A percentile compares a stretch with the other conserved stretches of the same genome.
Evolutionary conservation across 2,888 invertebrate species (phyloP).

Genomic region (Nebria salina): DNA sequence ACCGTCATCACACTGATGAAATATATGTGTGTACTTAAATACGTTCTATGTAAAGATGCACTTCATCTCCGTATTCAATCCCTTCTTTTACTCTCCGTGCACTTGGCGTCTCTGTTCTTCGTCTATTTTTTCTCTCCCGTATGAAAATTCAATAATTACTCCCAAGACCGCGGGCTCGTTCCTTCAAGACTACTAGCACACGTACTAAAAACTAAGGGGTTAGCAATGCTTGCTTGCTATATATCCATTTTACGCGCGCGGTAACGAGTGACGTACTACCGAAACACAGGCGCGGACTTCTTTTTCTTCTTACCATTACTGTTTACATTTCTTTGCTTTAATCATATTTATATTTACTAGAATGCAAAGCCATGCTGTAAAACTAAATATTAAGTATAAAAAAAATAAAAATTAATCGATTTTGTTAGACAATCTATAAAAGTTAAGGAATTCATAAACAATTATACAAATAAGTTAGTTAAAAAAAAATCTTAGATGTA

Average conservation of each 20-base stretch:
- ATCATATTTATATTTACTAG: too few relatives aligned
- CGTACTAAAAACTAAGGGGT: slow-evolving; percentile 5
- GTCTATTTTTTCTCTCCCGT: slow-evolving; percentile 40
- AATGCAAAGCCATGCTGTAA: too few relatives aligned
- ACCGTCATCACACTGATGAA: slow-evolving; percentile 42
- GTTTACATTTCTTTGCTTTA: background rate
- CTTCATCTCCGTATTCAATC: slow-evolving; percentile 45
- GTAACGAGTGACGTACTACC: slow-evolving; percentile 31
- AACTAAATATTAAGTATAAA: too few relatives aligned
- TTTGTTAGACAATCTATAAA: too few relatives aligned
- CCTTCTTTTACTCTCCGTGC: slow-evolving; percentile 29
- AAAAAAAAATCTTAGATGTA: too few relatives aligned
- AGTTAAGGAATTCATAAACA: too few relatives aligned
- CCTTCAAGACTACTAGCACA: slow-evolving; percentile 35
- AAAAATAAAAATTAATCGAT: too few relatives aligned
- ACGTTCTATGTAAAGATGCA: slow-evolving; percentile 45
- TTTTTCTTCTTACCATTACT: slow-evolving; percentile 7
- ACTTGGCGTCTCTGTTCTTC: slow-evolving; percentile 28
- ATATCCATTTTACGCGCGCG: slow-evolving; percentile 1
- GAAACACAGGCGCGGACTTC: background rate
- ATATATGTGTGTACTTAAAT: slow-evolving; percentile 36
- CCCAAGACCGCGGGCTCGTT: slow-evolving; percentile 45
- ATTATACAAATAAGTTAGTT: too few relatives aligned
- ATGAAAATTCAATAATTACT: slow-evolving; percentile 47
- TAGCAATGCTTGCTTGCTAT: background rate